phyloP scores from a whole-genome alignment of 1,140 invertebrate species.

The Bombus turneri region DNA sequence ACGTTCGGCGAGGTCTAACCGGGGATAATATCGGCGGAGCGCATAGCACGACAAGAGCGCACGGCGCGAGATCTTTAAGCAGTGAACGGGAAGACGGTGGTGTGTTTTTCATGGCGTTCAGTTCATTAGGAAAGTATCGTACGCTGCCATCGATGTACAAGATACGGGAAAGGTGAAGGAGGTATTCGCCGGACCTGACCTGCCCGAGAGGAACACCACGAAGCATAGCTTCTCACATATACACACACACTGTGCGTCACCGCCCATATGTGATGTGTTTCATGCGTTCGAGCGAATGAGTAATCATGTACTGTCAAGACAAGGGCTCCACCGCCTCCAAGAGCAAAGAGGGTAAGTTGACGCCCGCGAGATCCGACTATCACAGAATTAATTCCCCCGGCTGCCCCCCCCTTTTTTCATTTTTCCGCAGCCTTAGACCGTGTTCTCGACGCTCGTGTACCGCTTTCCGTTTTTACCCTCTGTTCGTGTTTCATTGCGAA shows the following conservation, averaged over 20 bases:
- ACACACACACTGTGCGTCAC: constrained; percentile 73
- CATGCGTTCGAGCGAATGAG: constrained; percentile 71
- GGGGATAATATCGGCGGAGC: constrained; percentile 34
- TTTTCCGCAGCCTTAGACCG: constrained; percentile 37
- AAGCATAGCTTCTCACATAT: constrained; percentile 27
- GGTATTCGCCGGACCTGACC: constrained; percentile 49
- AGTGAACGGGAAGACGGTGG: background rate
- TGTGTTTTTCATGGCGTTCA: constrained; percentile 56
- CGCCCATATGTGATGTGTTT: constrained; percentile 77
- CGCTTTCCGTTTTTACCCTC: constrained; percentile 32
- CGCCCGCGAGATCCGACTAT: constrained; percentile 38
- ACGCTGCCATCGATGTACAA: constrained; percentile 31
- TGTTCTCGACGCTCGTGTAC: background rate
- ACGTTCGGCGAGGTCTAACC: constrained; percentile 15
- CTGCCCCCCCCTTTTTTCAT: background rate
- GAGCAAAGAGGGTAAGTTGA: constrained; percentile 75
- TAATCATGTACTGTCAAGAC: constrained; percentile 79
- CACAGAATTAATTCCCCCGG: constrained; percentile 15
- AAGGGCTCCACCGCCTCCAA: constrained; percentile 74
- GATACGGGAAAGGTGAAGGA: constrained; percentile 55
- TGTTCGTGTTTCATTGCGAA: background rate
- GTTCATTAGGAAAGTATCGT: constrained; percentile 25
- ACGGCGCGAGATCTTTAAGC: constrained; percentile 24
- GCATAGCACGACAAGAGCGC: constrained; percentile 10
- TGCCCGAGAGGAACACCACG: constrained; percentile 50